phyloP scores from a whole-genome alignment of 2,888 invertebrate genomes.

The Bimastos eiseni region DNA sequence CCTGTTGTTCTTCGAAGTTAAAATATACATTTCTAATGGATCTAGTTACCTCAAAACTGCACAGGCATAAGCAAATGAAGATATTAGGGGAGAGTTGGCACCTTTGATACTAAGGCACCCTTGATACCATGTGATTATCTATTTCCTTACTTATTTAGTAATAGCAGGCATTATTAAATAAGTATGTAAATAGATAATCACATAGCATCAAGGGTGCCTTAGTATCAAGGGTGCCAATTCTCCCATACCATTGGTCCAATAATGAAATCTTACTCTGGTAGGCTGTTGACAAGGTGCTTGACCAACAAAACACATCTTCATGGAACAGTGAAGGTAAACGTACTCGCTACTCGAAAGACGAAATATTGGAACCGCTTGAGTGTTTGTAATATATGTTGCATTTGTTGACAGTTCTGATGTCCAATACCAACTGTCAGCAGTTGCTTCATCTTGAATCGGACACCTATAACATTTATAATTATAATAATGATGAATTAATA shows the following conservation, averaged over 20 bases:
- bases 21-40: too few species aligned
- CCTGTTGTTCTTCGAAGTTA: too few species aligned
- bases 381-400: constrained; percentile 2
- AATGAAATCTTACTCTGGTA: background rate
- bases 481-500: background rate
- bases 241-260: too few species aligned
- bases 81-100: too few species aligned
- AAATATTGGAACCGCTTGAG: constrained; percentile 4
- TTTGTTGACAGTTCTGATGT: constrained; percentile 21
- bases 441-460: constrained; percentile 19
- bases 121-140: too few species aligned
- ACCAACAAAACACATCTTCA: constrained; percentile 18
- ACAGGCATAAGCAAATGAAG: background rate
- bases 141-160: too few species aligned
- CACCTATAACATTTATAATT: background rate
- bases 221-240: too few species aligned
- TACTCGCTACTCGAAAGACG: constrained; percentile 8
- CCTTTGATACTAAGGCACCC: too few species aligned
- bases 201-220: too few species aligned
- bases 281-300: background rate
- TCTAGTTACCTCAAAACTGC: background rate
- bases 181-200: too few species aligned
- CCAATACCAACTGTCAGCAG: constrained; percentile 7
- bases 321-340: constrained; percentile 16
- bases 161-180: too few species aligned